Conservation (phyloP, 53 echinoderm and acorn worm species). For the Paelopatides confundens region DNA sequence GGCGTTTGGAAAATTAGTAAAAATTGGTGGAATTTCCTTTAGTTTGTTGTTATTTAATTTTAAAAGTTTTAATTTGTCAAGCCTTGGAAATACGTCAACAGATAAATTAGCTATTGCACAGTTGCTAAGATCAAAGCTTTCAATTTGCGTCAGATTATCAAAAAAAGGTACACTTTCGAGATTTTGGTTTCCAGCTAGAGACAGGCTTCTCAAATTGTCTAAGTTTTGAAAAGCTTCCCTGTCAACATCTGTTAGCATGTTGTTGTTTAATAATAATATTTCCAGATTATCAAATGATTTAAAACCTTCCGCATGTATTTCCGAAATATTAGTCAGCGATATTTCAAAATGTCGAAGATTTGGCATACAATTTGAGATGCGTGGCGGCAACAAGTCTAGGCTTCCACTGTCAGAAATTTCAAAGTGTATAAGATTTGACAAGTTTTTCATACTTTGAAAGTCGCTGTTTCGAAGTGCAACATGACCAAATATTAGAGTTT, state of each 20-base stretch:
- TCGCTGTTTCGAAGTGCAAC: background rate
- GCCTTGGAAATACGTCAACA: background rate
- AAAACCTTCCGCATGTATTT: background rate
- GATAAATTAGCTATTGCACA: background rate
- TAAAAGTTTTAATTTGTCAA: background rate
- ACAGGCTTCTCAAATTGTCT: background rate
- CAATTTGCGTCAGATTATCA: background rate
- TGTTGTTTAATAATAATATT: background rate
- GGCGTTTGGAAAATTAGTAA: background rate
- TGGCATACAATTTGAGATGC: background rate
- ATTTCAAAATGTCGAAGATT: constrained; percentile 5
- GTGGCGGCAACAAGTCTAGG: background rate
- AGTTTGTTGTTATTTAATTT: background rate
- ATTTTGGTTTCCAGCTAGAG: background rate
- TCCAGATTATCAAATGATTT: background rate
- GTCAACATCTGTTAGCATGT: background rate
- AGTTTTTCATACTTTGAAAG: background rate
- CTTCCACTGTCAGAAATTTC: constrained; percentile 14
- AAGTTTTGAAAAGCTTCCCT: background rate
- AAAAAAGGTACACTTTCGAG: background rate
- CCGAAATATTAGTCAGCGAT: constrained; percentile 3
- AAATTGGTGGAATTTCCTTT: background rate
- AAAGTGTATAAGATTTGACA: background rate
- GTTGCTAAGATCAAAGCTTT: background rate
- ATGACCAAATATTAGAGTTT: background rate